These are phyloP conservation scores for Scolanthus callimorphus DNA, from an alignment of 92 coral and sea anemone species.

Conservation along the genomic window DNA sequence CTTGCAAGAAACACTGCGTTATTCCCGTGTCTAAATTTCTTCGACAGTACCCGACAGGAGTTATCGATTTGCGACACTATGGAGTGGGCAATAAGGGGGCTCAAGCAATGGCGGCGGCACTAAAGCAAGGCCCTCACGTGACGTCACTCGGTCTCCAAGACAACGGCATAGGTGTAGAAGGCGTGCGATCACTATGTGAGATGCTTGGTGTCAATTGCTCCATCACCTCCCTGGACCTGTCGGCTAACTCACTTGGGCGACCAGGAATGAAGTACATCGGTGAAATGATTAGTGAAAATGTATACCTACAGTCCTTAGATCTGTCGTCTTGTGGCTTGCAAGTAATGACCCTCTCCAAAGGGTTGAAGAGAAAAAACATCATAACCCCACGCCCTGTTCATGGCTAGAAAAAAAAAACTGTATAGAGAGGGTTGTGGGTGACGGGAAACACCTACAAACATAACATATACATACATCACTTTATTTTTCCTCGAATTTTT, in stretches of 20 bases:
- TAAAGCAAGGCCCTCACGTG: conserved; percentile 33
- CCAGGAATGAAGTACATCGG: conserved; percentile 35
- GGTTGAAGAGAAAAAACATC: too few relatives aligned
- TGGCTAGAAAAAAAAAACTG: too few relatives aligned
- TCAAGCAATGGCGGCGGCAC: conserved; percentile 51
- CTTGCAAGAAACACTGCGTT: conserved; percentile 32
- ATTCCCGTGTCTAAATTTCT: conserved; percentile 51
- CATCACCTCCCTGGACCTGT: conserved; percentile 46
- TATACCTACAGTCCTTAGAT: conserved; percentile 27
- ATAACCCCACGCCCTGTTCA: too few relatives aligned
- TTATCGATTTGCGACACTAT: conserved; percentile 45
- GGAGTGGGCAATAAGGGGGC: conserved; percentile 67
- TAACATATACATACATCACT: too few relatives aligned
- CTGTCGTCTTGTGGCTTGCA: conserved; percentile 40
- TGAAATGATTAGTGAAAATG: conserved; percentile 40
- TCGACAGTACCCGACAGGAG: conserved; percentile 24
- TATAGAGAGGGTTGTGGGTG: too few relatives aligned
- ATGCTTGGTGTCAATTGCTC: conserved; percentile 44
- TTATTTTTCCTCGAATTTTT: too few relatives aligned
- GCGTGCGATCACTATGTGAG: conserved; percentile 34
- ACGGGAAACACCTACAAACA: too few relatives aligned
- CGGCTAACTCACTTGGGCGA: conserved; percentile 48
- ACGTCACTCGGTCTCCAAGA: conserved; percentile 53
- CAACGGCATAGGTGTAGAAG: conserved; percentile 51
- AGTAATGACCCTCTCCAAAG: conserved; percentile 32